phyloP scores from a whole-genome alignment of 2,113 vertebrate genomes.

The Ovis aries region DNA sequence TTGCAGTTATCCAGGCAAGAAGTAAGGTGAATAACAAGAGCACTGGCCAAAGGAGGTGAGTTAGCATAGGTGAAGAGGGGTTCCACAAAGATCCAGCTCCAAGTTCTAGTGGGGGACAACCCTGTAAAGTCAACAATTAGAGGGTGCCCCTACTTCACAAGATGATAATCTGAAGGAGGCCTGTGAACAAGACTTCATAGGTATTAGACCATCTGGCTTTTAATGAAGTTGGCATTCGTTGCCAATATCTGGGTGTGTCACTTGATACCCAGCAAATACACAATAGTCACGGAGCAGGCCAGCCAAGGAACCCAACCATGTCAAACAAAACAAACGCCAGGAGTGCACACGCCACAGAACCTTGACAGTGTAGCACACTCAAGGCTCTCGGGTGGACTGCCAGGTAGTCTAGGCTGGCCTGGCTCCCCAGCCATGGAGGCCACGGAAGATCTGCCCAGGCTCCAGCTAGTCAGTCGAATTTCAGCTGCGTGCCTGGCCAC shows the following conservation, averaged over 20 bases:
- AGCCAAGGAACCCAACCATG: background rate
- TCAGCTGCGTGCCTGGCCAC: background rate
- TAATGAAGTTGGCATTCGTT: background rate
- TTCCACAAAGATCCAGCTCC: background rate
- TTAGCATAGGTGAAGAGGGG: background rate
- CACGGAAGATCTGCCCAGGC: background rate
- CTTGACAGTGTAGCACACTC: background rate
- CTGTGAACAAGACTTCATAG: background rate
- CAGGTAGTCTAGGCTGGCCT: background rate
- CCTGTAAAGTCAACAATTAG: background rate
- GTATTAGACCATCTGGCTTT: background rate
- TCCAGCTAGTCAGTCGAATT: background rate
- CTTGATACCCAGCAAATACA: background rate
- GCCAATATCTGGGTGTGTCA: background rate
- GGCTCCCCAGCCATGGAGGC: background rate
- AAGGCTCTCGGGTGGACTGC: background rate
- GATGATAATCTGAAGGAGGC: background rate
- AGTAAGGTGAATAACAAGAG: background rate
- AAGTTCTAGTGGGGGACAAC: background rate
- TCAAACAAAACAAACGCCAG: constrained; percentile 52
- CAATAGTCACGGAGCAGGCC: background rate
- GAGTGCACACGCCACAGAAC: background rate
- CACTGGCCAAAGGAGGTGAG: background rate
- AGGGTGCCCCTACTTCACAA: background rate
- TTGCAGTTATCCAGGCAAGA: background rate